Percentiles rank a stretch among this genome's conserved stretches.
These are phyloP conservation scores for Lepus townsendii DNA, from an alignment of 2,797 vertebrate genomes.

Conservation along the genomic window DNA sequence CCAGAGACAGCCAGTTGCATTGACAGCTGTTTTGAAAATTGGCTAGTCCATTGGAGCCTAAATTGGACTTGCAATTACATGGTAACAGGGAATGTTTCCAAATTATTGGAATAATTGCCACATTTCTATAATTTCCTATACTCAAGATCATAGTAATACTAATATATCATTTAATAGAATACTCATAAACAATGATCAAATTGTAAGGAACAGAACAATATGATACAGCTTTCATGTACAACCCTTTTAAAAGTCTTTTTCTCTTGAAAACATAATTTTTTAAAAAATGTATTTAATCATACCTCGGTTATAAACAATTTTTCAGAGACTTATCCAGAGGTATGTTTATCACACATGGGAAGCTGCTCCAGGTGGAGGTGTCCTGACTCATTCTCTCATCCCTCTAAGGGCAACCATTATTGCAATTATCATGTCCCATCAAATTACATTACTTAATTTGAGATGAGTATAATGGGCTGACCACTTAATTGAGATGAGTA, in stretches of 20 bases:
- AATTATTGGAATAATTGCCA: background rate
- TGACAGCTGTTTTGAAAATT: background rate
- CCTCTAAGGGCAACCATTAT: background rate
- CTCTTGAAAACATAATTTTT: background rate
- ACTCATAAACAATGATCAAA: background rate
- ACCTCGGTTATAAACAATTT: background rate
- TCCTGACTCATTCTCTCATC: conserved; percentile 15
- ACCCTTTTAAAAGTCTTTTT: background rate
- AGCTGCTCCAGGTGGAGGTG: background rate
- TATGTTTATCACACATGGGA: background rate
- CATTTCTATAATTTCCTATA: background rate
- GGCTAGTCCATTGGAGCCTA: background rate
- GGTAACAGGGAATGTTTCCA: background rate
- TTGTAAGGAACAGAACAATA: background rate
- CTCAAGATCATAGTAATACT: background rate
- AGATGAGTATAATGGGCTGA: background rate
- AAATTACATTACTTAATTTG: background rate
- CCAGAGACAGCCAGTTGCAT: background rate
- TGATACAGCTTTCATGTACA: background rate
- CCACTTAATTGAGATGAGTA: background rate
- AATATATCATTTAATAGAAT: background rate
- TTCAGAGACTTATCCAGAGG: background rate
- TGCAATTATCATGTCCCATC: background rate
- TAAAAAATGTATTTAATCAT: background rate
- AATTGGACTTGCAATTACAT: background rate